Evolutionary conservation across 2,797 vertebrate species (phyloP), one percentile per base, ranked within the genome.

Genomic region (Salarias fasciatus): DNA sequence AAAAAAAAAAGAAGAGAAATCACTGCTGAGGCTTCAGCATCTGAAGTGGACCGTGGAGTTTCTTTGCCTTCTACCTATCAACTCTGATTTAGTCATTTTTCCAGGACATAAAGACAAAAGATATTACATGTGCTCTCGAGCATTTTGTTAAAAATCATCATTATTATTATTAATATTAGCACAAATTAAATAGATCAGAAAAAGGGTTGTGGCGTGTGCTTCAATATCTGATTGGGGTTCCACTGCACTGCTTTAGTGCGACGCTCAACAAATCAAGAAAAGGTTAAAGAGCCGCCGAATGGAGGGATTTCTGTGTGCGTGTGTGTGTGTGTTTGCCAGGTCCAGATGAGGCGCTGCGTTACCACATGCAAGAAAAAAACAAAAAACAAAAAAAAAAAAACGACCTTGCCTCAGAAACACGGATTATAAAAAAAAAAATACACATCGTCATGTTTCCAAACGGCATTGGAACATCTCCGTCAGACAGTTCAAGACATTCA

Each of bases 401-500:
- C 59, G 71, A 77, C 69, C 75, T 79, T 58, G 53, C 69, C 59
- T 52, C 63, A 78, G 63, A 80, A 81, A 81, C 43, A 60, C 60
- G 74, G 69, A 68, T 65, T 58, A 51, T 55, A 31, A 66, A 70
- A 64, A 54, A 61, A 52, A 65, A 52, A 56, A 76, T 75, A 78
- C 69, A 80, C 45, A 57, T 66, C 18, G 3, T 24, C 58, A 66
- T 57, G 54, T 82, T 80, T 82, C 77, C 68, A 74, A 65, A 85
- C 73, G 72, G 70, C 71, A 69, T 40, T 56, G 49, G 86, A 76
- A 86, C 72, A 75, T 56, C 79, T 80, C 77, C 73, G 69, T 82
- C 72, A 77, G 72, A 87, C 78, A 59, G 42, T 78, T 71, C 69
- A 77, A 83, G 63, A 88, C 78, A 87, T 87, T 85, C 82, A 84